Evolutionary conservation across 2,797 vertebrate genomes (phyloP).

Genomic region (Catharus ustulatus): DNA sequence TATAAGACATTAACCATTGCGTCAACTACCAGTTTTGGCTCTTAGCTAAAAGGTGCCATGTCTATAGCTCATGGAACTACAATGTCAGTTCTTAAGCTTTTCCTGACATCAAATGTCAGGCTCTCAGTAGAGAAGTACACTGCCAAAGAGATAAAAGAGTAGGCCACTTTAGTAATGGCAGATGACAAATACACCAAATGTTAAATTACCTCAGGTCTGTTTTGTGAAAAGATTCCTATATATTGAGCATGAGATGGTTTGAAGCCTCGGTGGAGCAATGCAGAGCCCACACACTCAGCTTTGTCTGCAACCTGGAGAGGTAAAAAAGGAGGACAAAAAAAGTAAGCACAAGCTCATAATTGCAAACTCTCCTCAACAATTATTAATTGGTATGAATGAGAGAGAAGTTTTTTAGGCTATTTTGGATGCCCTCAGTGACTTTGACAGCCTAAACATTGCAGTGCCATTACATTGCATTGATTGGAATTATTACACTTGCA

Average conservation of each 20-base stretch:
- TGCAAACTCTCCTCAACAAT: neutral
- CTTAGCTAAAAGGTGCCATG: neutral
- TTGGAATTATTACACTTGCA: neutral
- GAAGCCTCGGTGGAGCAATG: conserved; percentile 89
- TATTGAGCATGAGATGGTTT: conserved; percentile 80
- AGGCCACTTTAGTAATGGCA: neutral
- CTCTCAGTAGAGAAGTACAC: neutral
- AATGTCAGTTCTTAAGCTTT: neutral
- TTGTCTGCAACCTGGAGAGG: conserved; percentile 80
- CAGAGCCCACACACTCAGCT: conserved; percentile 87
- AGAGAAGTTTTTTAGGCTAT: neutral
- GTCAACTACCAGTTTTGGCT: neutral
- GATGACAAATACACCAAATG: neutral
- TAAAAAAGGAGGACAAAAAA: neutral
- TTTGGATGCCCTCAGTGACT: neutral
- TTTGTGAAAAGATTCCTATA: conserved; percentile 93
- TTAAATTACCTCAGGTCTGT: conserved; percentile 91
- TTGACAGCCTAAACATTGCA: neutral
- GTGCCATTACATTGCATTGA: neutral
- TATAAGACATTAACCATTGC: neutral
- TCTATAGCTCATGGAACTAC: neutral
- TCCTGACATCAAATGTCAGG: neutral
- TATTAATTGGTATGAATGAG: neutral
- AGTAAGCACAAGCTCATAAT: neutral
- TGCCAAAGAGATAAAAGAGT: neutral